phyloP scores from a whole-genome alignment of 1,140 invertebrate genomes.

The Brachionus manjavacas region DNA sequence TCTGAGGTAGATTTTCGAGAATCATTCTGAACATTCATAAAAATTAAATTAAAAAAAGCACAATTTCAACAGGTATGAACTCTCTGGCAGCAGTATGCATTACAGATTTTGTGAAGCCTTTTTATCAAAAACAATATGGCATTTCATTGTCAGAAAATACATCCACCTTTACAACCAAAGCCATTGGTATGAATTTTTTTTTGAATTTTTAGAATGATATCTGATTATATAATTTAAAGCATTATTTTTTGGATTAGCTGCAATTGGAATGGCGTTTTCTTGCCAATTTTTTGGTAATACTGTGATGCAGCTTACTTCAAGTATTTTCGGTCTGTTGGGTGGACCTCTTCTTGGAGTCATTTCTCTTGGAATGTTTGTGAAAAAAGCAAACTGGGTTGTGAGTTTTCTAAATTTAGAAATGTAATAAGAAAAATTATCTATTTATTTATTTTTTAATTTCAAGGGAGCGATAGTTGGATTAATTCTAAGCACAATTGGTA shows the following conservation, averaged over 20 bases:
- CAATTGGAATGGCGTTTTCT: slow-evolving; percentile 49
- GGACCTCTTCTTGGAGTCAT: slow-evolving; percentile 64
- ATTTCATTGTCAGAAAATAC: neutral
- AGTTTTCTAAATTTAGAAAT: neutral
- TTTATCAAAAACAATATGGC: neutral
- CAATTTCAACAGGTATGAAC: slow-evolving; percentile 83
- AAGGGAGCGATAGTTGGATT: slow-evolving; percentile 26
- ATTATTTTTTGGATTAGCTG: slow-evolving; percentile 48
- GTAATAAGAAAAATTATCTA: neutral
- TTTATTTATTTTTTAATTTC: neutral
- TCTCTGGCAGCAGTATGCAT: slow-evolving; percentile 81
- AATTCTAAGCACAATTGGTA: neutral
- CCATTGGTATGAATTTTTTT: neutral
- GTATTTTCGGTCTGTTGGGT: slow-evolving; percentile 52
- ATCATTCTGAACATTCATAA: neutral
- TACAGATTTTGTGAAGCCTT: slow-evolving; percentile 64
- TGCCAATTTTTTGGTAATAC: slow-evolving; percentile 46
- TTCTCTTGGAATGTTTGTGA: slow-evolving; percentile 76
- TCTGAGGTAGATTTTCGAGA: slow-evolving; percentile 63
- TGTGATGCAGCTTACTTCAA: slow-evolving; percentile 50
- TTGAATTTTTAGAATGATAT: slow-evolving; percentile 41
- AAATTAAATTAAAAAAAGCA: slow-evolving; percentile 60
- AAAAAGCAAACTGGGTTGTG: slow-evolving; percentile 77
- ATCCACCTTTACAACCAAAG: neutral
- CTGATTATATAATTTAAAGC: slow-evolving; percentile 62